Evolutionary conservation across 2,888 invertebrate genomes (phyloP), one percentile per base, ranked within the genome.

Genomic region (Parapristionchus giblindavisi): DNA sequence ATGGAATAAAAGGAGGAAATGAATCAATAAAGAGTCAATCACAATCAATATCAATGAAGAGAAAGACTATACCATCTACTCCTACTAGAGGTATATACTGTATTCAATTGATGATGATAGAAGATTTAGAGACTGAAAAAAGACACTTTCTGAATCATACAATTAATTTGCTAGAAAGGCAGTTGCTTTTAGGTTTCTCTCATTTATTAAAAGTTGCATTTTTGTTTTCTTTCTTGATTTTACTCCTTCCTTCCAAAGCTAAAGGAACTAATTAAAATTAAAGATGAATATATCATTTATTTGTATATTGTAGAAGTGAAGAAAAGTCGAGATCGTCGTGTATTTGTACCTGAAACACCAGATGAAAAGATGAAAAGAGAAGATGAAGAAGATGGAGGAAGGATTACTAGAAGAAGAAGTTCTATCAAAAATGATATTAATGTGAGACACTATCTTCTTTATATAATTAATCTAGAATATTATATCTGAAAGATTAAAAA

Each of bases 301-400:
- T 17, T 65, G n/a, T 6, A n/a, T 54, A 54, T 54, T 54, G n/a
- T 34, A 43, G 48, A 65, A 27, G 65, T 27, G 29, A 32, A 36
- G 48, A 32, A 34, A 34, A 24, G 40, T 48, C 51, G 66, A n/a
- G 43, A 14, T 11, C 48, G 66, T 51, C 66, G 66, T 8, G 66
- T 77, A 34, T 78, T 78, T 58, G 80, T 82, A 27, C 78, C 78
- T 27, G 82, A 80, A 51, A 82, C 82, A 6, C 82, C 82, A 8
- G 82, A 82, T 51, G 82, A 82, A 48, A 82, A 82, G 51, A 74
- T 8, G 43, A 43, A 17, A 77, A 24, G 27, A 43, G 32, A 71
- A 61, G 38, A 63, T 32, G 17, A 4, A 75, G 40, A 58, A 48
- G 48, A 71, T 70, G 17, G 48, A 60, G 36, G 76, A 76, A 70